Conservation (phyloP, 2,888 invertebrate species). For the Watsonalla binaria region DNA sequence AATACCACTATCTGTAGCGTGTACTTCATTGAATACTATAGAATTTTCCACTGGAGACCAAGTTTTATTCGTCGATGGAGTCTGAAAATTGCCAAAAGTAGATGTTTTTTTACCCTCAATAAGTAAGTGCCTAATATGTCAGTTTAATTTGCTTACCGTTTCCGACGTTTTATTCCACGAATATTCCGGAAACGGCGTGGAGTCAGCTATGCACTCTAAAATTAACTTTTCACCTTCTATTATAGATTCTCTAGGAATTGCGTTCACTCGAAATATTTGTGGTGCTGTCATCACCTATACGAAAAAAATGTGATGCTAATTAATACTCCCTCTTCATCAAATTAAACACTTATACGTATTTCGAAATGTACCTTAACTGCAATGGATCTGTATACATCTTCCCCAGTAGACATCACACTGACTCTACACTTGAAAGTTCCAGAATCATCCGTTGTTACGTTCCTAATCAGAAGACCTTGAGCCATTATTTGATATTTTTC, state of each 20-base stretch:
- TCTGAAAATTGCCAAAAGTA: slow-evolving; percentile 7
- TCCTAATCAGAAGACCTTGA: slow-evolving; percentile 36
- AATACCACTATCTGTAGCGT: slow-evolving; percentile 43
- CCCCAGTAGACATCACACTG: slow-evolving; percentile 23
- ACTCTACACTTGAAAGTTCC: slow-evolving; percentile 37
- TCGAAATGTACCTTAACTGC: slow-evolving; percentile 20
- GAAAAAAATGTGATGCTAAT: background rate
- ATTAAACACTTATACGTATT: background rate
- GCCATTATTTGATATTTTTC: slow-evolving; percentile 41
- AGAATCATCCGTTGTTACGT: slow-evolving; percentile 28
- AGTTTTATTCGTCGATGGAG: slow-evolving; percentile 20
- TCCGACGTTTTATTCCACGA: slow-evolving; percentile 45
- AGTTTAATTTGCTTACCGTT: slow-evolving; percentile 18
- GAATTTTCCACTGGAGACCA: slow-evolving; percentile 40
- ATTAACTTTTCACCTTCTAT: slow-evolving; percentile 33
- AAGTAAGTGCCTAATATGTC: slow-evolving; percentile 10
- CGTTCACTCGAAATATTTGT: slow-evolving; percentile 34
- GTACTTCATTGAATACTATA: slow-evolving; percentile 39
- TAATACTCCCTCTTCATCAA: background rate
- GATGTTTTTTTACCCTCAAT: background rate
- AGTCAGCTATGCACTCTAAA: slow-evolving; percentile 52
- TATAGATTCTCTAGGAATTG: slow-evolving; percentile 33
- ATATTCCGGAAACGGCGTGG: slow-evolving; percentile 48
- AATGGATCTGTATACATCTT: slow-evolving; percentile 31
- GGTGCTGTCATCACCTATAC: slow-evolving; percentile 49